A percentile compares a stretch with the other conserved stretches of the same genome.
These are phyloP conservation scores for Acleris laterana DNA, from an alignment of 2,888 invertebrate species.

Conservation along the genomic window DNA sequence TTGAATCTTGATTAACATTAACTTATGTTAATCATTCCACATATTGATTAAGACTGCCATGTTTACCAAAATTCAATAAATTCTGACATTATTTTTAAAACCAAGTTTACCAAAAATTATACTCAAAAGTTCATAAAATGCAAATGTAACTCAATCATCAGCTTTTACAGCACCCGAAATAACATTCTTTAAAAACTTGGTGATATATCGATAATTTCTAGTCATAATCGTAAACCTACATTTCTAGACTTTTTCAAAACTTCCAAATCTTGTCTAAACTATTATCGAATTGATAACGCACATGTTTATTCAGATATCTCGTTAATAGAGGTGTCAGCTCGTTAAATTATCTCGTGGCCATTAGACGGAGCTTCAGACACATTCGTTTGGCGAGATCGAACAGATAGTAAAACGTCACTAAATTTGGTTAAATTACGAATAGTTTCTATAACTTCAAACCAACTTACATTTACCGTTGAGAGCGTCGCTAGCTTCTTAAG, in stretches of 20 bases:
- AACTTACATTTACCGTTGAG: neutral
- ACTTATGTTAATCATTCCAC: no score
- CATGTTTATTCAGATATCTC: constrained; percentile 30
- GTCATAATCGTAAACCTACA: constrained; percentile 26
- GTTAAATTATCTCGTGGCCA: constrained; percentile 40
- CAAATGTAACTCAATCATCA: no score
- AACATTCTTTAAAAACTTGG: constrained; percentile 1
- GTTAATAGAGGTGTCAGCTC: constrained; percentile 37
- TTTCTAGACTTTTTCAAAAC: neutral
- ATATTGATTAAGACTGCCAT: no score
- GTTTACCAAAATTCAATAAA: no score
- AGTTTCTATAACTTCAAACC: constrained; percentile 4
- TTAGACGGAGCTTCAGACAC: constrained; percentile 48
- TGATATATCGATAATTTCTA: constrained; percentile 25
- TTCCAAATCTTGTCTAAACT: constrained; percentile 10
- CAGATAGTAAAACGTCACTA: constrained; percentile 42
- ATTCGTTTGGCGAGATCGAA: constrained; percentile 49
- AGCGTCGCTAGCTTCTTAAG: neutral
- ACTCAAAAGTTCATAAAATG: no score
- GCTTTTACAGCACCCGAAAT: no score
- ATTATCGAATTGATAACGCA: constrained; percentile 22
- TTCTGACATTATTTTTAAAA: no score
- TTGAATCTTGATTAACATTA: no score
- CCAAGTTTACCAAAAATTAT: no score
- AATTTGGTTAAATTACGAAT: constrained; percentile 49